Base-by-base conservation (phyloP, 1,140 invertebrate species). In the Trigoniulus corallinus region DNA sequence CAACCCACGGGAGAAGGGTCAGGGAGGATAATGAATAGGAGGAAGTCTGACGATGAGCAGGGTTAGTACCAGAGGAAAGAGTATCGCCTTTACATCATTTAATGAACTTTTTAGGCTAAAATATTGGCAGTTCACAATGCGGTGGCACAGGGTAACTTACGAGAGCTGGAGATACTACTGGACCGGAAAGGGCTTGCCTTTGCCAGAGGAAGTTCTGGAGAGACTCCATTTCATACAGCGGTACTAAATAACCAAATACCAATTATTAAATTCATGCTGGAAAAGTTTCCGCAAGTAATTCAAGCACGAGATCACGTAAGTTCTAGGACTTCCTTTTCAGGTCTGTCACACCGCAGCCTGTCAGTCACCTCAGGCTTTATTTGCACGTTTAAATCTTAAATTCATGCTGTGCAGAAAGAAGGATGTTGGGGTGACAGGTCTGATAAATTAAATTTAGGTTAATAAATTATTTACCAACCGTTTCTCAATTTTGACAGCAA, bases 221-320 rank as follows among this genome's bases (percentile, higher is more conserved):
- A 88, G 23, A 91, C 88, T 1, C 84, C 92, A 1, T 69, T 97
- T 37, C 93, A 98, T 66, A 89, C 92, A 46, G 88, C 91, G 7
- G 81, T 84, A 0, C 74, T 93, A 51, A 72, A 77, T 55, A 74
- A 72, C n/a, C 72, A 76, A 57, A 71, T 70, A 23, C 74, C 7
- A 3, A 45, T 51, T 20, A 23, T 22, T 18, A 51, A 51, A 51
- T 45, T 45, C 24, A 27, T 51, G 12, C n/a, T 47, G 3, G 50
- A 51, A 4, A 51, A 51, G 23, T 51, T 29, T 40, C 50, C 50
- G 3, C 10, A 25, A 4, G 3, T 23, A 22, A 26, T 51, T 34
- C 42, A 51, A 18, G 42, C 50, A 22, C 25, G 29, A 39, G 50
- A 51, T 27, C 37, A 51, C 24, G 50, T 51, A 46, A 51, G 50